Percentiles rank a stretch among this genome's conserved stretches.
These are phyloP conservation scores for Pimephales promelas DNA, from an alignment of 2,113 vertebrate genomes.

Conservation along the genomic window DNA sequence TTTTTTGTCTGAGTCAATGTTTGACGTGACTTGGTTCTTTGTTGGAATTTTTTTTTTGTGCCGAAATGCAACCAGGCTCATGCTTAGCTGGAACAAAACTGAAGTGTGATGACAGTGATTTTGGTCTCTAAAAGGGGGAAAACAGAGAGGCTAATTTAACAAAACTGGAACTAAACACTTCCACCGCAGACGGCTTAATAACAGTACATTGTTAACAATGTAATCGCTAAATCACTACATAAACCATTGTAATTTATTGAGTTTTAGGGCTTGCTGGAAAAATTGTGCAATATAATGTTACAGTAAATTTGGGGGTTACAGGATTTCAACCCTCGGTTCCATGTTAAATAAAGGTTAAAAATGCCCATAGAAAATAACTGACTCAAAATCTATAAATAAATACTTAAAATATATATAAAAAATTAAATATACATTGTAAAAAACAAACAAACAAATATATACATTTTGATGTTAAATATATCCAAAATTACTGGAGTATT, in stretches of 20 bases:
- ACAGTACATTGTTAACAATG: conserved; percentile 32
- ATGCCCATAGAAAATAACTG: background rate
- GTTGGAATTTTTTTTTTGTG: conserved; percentile 45
- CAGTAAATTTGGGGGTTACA: background rate
- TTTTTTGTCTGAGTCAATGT: conserved; percentile 63
- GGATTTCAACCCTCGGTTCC: background rate
- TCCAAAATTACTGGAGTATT: background rate
- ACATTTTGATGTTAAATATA: background rate
- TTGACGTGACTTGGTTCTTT: conserved; percentile 52
- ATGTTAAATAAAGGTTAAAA: background rate
- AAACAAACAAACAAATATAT: no score
- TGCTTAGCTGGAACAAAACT: conserved; percentile 53
- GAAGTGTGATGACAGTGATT: conserved; percentile 52
- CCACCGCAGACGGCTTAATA: conserved; percentile 42
- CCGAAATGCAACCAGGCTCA: conserved; percentile 37
- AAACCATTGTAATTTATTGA: background rate
- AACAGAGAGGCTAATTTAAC: conserved; percentile 39
- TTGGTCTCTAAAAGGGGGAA: conserved; percentile 40
- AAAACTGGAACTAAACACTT: conserved; percentile 53
- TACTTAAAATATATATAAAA: background rate
- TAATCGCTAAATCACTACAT: background rate
- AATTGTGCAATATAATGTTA: background rate
- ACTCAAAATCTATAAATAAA: background rate
- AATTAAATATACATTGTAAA: background rate
- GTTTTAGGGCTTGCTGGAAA: background rate